Evolutionary conservation across 2,888 invertebrate species (phyloP).

Genomic region (Thecocarcelia acutangulata): DNA sequence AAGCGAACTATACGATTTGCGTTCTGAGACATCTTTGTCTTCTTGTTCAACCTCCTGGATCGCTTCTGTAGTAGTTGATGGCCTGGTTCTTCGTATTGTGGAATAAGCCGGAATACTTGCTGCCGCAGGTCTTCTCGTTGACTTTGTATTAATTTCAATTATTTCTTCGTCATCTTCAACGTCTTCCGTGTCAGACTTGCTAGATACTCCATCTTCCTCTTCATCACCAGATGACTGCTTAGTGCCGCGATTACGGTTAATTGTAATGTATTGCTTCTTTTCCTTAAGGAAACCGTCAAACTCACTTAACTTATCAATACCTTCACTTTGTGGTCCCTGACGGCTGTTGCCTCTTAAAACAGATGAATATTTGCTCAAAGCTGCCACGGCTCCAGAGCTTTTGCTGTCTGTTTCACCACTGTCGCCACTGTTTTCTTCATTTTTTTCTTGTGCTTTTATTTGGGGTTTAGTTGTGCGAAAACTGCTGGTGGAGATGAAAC

Average conservation of each 20-base stretch:
- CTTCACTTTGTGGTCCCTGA: conserved; percentile 84
- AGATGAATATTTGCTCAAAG: conserved; percentile 83
- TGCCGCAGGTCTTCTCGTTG: conserved; percentile 71
- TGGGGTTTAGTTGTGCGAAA: conserved; percentile 67
- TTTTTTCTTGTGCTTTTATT: conserved; percentile 57
- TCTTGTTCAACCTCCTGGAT: conserved; percentile 61
- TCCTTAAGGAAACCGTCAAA: conserved; percentile 81
- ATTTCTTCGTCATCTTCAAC: conserved; percentile 58
- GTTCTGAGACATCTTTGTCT: conserved; percentile 63
- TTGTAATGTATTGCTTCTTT: conserved; percentile 86
- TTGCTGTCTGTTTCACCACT: conserved; percentile 55
- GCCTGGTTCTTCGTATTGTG: conserved; percentile 86
- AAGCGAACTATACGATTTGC: conserved; percentile 75
- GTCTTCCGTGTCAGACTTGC: conserved; percentile 68
- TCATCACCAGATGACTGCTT: conserved; percentile 75
- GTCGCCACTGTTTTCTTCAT: conserved; percentile 51
- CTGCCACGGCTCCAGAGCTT: conserved; percentile 71
- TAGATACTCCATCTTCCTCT: conserved; percentile 75
- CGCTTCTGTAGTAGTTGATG: conserved; percentile 80
- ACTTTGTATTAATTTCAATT: conserved; percentile 55
- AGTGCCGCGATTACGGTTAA: conserved; percentile 84
- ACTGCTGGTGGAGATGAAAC: conserved; percentile 74
- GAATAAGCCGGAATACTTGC: conserved; percentile 85
- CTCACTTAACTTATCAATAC: conserved; percentile 81
- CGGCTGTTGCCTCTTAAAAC: conserved; percentile 84